A percentile compares a stretch with the other conserved stretches of the same genome.
phyloP scores from a whole-genome alignment of 2,888 invertebrate species.

The Teleiodes luculella region DNA sequence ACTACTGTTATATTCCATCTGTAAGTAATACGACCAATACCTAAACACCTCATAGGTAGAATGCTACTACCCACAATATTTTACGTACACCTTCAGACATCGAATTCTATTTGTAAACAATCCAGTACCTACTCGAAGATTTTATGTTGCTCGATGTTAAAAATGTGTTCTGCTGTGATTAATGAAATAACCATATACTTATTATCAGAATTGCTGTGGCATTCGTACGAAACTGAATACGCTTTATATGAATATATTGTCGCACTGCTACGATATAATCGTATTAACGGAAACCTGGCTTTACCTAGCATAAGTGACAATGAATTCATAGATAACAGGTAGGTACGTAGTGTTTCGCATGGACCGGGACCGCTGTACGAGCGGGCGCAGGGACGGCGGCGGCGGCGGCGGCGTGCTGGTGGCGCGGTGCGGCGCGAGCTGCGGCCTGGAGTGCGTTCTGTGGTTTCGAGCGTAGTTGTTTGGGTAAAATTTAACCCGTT shows the following conservation, averaged over 20 bases:
- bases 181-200: not conserved
- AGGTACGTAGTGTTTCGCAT: slow-evolving; percentile 13
- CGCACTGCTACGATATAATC: not conserved
- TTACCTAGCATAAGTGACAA: slow-evolving; percentile 6
- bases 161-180: too few species aligned
- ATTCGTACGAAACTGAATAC: slow-evolving; percentile 18
- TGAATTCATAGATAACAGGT: slow-evolving; percentile 17
- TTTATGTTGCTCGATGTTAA: too few species aligned
- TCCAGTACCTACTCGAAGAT: too few species aligned
- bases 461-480: too few species aligned
- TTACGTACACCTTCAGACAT: too few species aligned
- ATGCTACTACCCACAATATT: too few species aligned
- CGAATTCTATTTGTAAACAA: too few species aligned
- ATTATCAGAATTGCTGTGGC: slow-evolving; percentile 19
- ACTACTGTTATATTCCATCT: too few species aligned
- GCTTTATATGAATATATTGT: slow-evolving; percentile 14
- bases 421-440: not conserved
- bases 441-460: too few species aligned
- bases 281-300: slow-evolving; percentile 19
- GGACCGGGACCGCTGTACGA: not conserved
- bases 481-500: too few species aligned
- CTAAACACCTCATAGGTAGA: too few species aligned
- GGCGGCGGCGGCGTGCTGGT: not conserved
- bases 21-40: too few species aligned
- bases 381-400: not conserved